Percentiles rank a stretch among this genome's conserved stretches.
Conservation (phyloP, 2,888 invertebrate species). For the Nomada flava region DNA sequence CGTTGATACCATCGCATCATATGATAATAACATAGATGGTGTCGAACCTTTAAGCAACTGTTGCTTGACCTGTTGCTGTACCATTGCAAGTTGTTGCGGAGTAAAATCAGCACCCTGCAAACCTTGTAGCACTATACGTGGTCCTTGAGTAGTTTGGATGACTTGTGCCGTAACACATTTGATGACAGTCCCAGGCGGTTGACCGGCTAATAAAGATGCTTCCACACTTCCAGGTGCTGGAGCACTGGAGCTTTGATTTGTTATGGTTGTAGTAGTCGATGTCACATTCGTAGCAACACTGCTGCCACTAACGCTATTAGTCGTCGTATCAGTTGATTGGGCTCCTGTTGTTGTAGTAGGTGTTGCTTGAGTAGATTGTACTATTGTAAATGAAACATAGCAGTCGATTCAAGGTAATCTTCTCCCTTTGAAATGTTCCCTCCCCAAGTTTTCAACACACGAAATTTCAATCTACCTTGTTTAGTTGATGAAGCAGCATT, state of each 20-base stretch:
- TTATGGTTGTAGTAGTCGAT: conserved; percentile 65
- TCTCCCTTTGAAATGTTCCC: neutral
- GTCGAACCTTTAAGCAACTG: conserved; percentile 92
- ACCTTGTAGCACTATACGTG: conserved; percentile 94
- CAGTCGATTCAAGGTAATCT: neutral
- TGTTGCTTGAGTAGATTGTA: conserved; percentile 66
- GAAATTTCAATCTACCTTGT: conserved; percentile 63
- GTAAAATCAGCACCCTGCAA: conserved; percentile 93
- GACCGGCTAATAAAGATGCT: conserved; percentile 90
- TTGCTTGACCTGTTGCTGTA: conserved; percentile 95
- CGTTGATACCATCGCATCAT: neutral
- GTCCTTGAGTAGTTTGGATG: conserved; percentile 93
- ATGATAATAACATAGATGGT: neutral
- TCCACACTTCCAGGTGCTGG: conserved; percentile 86
- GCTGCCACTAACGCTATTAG: conserved; percentile 47
- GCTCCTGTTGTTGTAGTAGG: conserved; percentile 63
- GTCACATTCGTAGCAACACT: conserved; percentile 68
- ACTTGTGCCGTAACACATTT: conserved; percentile 95
- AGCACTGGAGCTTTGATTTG: conserved; percentile 65
- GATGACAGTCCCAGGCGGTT: conserved; percentile 94
- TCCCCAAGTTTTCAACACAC: too few relatives aligned
- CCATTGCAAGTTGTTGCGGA: conserved; percentile 91
- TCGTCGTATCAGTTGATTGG: conserved; percentile 62
- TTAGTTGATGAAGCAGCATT: conserved; percentile 74
- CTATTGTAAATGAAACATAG: conserved; percentile 40